Evolutionary conservation across 2,888 invertebrate genomes (phyloP).

Genomic region (Colostygia pectinataria): DNA sequence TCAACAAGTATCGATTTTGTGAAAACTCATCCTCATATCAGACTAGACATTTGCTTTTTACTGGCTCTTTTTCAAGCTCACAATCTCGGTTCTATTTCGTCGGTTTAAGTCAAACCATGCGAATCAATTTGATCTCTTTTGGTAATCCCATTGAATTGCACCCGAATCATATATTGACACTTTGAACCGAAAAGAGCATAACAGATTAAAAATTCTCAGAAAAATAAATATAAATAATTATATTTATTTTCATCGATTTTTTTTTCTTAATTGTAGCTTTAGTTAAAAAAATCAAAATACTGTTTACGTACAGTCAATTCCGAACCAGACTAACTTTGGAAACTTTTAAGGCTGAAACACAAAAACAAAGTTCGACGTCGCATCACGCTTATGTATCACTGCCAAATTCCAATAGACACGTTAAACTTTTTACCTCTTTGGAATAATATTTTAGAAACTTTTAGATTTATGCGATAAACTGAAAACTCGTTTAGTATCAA

Average conservation of each 20-base stretch:
- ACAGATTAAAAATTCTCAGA: no score
- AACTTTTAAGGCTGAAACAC: no score
- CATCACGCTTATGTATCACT: slow-evolving; percentile 26
- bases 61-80: neutral
- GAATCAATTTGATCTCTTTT: neutral
- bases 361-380: no score
- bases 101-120: neutral
- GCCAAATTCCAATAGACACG: slow-evolving; percentile 31
- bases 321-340: slow-evolving; percentile 9
- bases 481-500: neutral
- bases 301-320: no score
- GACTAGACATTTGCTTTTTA: slow-evolving; percentile 3
- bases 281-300: no score
- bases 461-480: slow-evolving; percentile 27
- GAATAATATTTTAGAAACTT: slow-evolving; percentile 29
- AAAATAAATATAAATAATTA: no score
- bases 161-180: no score
- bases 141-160: no score
- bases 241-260: no score
- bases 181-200: no score
- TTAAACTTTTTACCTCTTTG: slow-evolving; percentile 30
- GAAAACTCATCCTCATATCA: slow-evolving; percentile 18
- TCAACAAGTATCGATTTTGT: slow-evolving; percentile 48
- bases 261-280: no score
- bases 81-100: neutral